phyloP scores from a whole-genome alignment of 2,113 vertebrate species.

The Nibea coibor region DNA sequence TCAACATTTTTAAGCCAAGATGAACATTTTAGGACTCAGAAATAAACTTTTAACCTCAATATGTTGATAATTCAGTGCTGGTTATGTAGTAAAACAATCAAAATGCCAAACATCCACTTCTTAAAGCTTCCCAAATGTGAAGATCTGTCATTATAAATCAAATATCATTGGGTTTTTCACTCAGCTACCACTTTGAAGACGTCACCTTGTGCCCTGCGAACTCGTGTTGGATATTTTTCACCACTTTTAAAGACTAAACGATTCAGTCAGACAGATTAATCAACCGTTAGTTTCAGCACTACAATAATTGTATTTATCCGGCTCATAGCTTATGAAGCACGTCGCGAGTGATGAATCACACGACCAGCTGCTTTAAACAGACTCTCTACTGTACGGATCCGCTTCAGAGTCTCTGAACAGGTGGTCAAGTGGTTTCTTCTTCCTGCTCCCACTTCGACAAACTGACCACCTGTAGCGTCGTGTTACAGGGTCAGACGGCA shows the following conservation, averaged over 20 bases:
- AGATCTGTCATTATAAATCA: not conserved
- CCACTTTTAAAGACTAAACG: not conserved
- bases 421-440: slow-evolving; percentile 38
- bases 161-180: not conserved
- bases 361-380: slow-evolving; percentile 52
- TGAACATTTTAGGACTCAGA: no score
- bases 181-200: not conserved
- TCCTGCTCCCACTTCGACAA: not conserved
- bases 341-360: slow-evolving; percentile 8
- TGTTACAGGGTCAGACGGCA: slow-evolving; percentile 28
- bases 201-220: not conserved
- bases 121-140: not conserved
- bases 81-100: no score
- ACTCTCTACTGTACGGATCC: slow-evolving; percentile 9
- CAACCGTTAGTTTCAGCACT: not conserved
- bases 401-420: slow-evolving; percentile 48
- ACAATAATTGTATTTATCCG: not conserved
- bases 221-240: not conserved
- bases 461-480: slow-evolving; percentile 48
- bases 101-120: not conserved
- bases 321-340: not conserved
- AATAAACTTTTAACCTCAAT: no score
- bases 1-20: no score
- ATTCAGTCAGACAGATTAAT: not conserved
- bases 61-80: no score